phyloP scores from a whole-genome alignment of 2,113 vertebrate genomes.

The Osmerus eperlanus region DNA sequence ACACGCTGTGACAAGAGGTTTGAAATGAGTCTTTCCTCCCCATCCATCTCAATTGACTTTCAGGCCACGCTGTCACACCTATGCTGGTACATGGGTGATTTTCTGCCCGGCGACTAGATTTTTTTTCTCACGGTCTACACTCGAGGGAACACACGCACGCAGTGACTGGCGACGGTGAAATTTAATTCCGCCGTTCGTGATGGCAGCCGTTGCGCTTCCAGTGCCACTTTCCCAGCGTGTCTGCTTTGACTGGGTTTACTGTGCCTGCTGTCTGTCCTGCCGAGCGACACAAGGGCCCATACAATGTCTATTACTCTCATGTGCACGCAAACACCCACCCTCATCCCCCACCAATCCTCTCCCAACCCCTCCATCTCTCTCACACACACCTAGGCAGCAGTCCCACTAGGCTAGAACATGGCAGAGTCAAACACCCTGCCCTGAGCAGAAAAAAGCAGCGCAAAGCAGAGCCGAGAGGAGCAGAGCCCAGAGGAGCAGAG shows the following conservation, averaged over 20 bases:
- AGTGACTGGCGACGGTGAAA: no score
- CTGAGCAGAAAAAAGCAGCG: neutral
- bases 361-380: neutral
- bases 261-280: neutral
- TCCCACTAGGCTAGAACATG: constrained; percentile 24
- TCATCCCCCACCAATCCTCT: no score
- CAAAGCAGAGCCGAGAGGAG: neutral
- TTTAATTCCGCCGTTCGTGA: no score
- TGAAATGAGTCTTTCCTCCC: constrained; percentile 52
- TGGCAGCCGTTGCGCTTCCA: no score
- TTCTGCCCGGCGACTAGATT: constrained; percentile 46
- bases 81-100: constrained; percentile 45
- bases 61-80: constrained; percentile 10
- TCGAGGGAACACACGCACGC: constrained; percentile 32
- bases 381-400: constrained; percentile 13
- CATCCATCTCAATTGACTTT: constrained; percentile 48
- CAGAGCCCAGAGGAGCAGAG: neutral
- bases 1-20: constrained; percentile 50
- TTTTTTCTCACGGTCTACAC: neutral
- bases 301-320: constrained; percentile 29
- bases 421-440: constrained; percentile 32
- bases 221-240: no score
- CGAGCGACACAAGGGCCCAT: constrained; percentile 18
- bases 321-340: constrained; percentile 8
- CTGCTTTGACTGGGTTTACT: no score